These are phyloP conservation scores for Cavia porcellus DNA, from an alignment of 2,113 vertebrate genomes.

Conservation along the genomic window DNA sequence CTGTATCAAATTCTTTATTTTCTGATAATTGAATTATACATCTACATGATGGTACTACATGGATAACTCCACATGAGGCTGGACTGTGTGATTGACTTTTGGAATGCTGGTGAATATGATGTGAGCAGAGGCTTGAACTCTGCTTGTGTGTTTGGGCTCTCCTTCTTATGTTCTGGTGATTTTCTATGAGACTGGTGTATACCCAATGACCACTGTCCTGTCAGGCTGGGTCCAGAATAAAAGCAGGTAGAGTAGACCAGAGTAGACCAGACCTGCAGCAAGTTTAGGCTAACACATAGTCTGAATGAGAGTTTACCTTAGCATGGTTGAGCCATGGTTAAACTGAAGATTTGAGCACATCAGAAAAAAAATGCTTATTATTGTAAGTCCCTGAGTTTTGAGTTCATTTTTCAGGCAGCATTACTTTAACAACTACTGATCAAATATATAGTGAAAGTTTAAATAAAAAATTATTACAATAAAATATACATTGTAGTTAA, in stretches of 20 bases:
- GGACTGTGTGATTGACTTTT: background rate
- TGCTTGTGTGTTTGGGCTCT: background rate
- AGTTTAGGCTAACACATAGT: background rate
- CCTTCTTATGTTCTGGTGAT: background rate
- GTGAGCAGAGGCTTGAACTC: background rate
- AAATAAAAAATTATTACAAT: background rate
- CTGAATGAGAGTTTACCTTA: background rate
- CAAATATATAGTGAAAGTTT: background rate
- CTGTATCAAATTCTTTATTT: background rate
- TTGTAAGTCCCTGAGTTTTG: background rate
- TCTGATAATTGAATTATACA: background rate
- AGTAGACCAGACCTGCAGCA: background rate
- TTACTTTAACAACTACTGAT: background rate
- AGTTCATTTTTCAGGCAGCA: background rate
- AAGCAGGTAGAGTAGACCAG: background rate
- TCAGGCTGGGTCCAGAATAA: background rate
- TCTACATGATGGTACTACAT: background rate
- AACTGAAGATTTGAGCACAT: background rate
- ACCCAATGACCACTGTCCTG: fast-evolving
- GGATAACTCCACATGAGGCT: background rate
- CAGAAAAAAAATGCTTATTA: background rate
- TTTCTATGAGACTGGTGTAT: background rate
- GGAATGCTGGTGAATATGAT: background rate
- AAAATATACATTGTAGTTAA: background rate
- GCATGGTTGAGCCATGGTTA: background rate